Conservation (phyloP, 2,888 invertebrate species). For the Tortrix viridana region DNA sequence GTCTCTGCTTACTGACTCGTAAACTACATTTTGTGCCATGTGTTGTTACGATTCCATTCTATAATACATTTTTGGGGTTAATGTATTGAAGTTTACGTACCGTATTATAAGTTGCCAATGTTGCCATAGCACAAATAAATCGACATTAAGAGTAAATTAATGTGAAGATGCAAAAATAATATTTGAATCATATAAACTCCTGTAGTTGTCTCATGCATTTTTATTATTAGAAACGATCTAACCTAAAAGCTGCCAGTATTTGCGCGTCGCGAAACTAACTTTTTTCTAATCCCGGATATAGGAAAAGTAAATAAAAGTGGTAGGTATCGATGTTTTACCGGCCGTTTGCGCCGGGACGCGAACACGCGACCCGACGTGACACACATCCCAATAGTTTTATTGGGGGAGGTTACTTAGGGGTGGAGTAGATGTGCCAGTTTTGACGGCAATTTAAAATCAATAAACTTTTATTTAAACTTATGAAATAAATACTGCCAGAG, state of each 20-base stretch:
- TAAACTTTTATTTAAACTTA: too few relatives aligned
- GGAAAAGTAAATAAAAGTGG: slow-evolving; percentile 9
- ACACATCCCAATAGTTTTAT: slow-evolving; percentile 77
- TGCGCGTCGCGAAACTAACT: neutral
- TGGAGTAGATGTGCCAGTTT: slow-evolving; percentile 26
- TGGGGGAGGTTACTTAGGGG: slow-evolving; percentile 48
- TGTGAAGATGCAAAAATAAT: too few relatives aligned
- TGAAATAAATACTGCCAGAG: too few relatives aligned
- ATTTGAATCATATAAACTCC: neutral
- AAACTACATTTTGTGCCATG: slow-evolving; percentile 42
- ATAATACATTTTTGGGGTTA: neutral
- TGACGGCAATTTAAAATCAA: too few relatives aligned
- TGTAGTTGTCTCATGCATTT: too few relatives aligned
- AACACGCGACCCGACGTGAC: slow-evolving; percentile 62
- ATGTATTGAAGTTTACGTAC: too few relatives aligned
- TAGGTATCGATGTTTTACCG: slow-evolving; percentile 12
- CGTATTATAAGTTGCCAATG: neutral
- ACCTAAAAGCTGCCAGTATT: too few relatives aligned
- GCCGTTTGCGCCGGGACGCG: slow-evolving; percentile 42
- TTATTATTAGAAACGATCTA: too few relatives aligned
- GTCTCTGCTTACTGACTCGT: slow-evolving; percentile 52
- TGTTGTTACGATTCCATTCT: neutral
- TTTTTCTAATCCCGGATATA: neutral
- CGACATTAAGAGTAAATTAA: too few relatives aligned
- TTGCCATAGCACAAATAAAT: neutral